Percentiles rank a stretch among this genome's conserved stretches.
phyloP scores from a whole-genome alignment of 2,888 invertebrate genomes.

The Siphlonurus alternatus region DNA sequence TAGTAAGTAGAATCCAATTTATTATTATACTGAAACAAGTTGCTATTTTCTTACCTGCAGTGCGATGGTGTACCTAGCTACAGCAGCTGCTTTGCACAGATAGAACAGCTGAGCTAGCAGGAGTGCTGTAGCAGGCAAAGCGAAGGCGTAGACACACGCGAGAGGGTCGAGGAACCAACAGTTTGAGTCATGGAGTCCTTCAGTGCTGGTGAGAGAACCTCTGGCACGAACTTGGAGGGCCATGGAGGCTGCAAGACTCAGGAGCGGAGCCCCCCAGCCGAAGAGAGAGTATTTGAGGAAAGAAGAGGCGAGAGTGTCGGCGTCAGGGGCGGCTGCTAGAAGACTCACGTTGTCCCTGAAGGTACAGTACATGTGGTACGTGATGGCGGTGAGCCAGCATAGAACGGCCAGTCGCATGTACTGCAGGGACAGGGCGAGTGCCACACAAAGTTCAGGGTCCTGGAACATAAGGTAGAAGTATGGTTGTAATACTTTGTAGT shows the following conservation, averaged over 20 bases:
- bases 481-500: no score
- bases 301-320: conserved; percentile 26
- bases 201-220: conserved; percentile 14
- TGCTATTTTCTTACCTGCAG: conserved; percentile 28
- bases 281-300: conserved; percentile 38
- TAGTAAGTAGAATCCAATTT: no score
- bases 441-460: conserved; percentile 41
- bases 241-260: conserved; percentile 34
- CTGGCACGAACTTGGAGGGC: conserved; percentile 34
- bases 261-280: conserved; percentile 44
- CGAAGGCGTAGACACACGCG: conserved; percentile 33
- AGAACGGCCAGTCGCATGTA: conserved; percentile 45
- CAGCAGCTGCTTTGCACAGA: conserved; percentile 34
- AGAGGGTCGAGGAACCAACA: conserved; percentile 37
- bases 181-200: conserved; percentile 31
- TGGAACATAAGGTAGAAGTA: conserved; percentile 23
- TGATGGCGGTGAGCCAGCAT: conserved; percentile 49
- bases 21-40: no score
- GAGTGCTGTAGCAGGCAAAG: conserved; percentile 31
- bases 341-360: conserved; percentile 29
- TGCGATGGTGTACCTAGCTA: conserved; percentile 39
- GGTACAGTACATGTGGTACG: conserved; percentile 40
- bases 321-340: conserved; percentile 24
- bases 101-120: conserved; percentile 30
- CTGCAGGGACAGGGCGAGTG: conserved; percentile 42